These are phyloP conservation scores for Apostichopus parvimensis DNA, from an alignment of 35 echinoderm and acorn worm genomes.

Conservation along the genomic window DNA sequence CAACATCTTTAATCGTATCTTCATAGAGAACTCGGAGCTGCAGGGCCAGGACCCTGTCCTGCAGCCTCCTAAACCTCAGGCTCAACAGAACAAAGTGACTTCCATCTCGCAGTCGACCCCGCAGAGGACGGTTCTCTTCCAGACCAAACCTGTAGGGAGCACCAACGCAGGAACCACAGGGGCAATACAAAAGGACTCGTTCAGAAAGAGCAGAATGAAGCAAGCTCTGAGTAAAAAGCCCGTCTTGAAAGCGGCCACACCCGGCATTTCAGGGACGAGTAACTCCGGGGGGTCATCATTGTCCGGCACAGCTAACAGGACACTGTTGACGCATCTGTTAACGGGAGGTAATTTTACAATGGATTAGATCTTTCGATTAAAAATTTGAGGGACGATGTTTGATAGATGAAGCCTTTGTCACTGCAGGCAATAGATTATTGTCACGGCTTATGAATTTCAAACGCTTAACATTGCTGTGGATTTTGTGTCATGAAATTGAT, in stretches of 20 bases:
- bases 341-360: constrained; percentile 59
- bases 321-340: constrained; percentile 81
- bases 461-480: too few relatives aligned
- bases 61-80: constrained; percentile 2
- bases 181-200: constrained; percentile 25
- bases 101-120: background rate
- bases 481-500: too few relatives aligned
- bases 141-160: constrained; percentile 26
- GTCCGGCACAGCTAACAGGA: constrained; percentile 21
- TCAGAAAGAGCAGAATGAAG: background rate
- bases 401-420: too few relatives aligned
- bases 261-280: constrained; percentile 42
- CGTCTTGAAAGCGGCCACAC: constrained; percentile 55
- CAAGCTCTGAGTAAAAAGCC: constrained; percentile 43
- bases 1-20: constrained; percentile 54
- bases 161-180: background rate
- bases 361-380: too few relatives aligned
- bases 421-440: too few relatives aligned
- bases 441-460: too few relatives aligned
- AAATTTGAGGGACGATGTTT: too few relatives aligned
- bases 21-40: background rate
- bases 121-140: constrained; percentile 38
- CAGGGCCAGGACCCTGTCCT: background rate
- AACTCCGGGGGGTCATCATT: constrained; percentile 23
- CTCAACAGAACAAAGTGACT: constrained; percentile 25